Conservation (phyloP, 2,113 vertebrate genomes). For the Semnopithecus entellus region DNA sequence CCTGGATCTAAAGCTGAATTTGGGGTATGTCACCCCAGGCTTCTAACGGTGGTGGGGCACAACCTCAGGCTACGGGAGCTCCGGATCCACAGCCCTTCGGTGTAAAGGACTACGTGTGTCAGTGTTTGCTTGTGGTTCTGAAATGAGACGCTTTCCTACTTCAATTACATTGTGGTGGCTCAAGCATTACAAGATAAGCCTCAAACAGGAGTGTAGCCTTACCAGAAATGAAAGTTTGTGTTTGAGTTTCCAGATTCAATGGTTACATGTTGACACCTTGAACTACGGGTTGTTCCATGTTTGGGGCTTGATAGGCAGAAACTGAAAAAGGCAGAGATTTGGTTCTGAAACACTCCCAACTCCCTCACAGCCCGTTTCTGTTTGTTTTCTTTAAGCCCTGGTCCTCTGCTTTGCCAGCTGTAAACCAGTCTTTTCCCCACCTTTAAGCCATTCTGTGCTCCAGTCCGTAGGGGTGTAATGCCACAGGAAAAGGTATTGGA, state of each 20-base stretch:
- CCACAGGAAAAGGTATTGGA: background rate
- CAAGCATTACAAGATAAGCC: constrained; percentile 42
- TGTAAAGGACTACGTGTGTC: background rate
- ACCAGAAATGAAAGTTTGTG: constrained; percentile 1
- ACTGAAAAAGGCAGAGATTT: background rate
- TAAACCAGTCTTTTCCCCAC: background rate
- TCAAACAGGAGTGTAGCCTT: background rate
- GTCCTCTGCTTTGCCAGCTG: background rate
- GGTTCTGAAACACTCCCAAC: background rate
- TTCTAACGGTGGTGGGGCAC: background rate
- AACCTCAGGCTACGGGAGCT: background rate
- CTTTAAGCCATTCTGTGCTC: background rate
- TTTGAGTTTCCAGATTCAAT: background rate
- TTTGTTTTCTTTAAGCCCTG: background rate
- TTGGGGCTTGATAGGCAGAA: background rate
- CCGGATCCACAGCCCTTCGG: background rate
- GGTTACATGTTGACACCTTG: background rate
- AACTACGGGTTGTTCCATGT: background rate
- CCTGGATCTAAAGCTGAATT: background rate
- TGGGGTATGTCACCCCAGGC: background rate
- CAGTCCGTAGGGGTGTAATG: background rate
- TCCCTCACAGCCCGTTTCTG: background rate
- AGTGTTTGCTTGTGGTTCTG: background rate
- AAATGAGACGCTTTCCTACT: constrained; percentile 45
- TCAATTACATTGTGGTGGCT: constrained; percentile 13